Conservation (phyloP, 64 coral and sea anemone species). For the Dendronephthya gigantea region DNA sequence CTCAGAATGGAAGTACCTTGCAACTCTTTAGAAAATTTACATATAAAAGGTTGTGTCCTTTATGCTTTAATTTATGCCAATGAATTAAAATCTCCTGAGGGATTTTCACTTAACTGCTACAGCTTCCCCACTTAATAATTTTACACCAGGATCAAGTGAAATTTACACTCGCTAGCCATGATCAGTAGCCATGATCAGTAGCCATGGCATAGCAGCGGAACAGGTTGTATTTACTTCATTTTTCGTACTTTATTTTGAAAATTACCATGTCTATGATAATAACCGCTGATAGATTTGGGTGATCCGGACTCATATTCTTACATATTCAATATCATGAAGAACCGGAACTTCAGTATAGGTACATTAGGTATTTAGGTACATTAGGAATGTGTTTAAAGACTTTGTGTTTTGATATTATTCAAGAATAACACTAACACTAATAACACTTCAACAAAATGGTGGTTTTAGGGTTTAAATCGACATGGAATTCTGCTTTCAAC, state of each 20-base stretch:
- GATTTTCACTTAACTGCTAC: neutral
- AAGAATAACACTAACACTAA: neutral
- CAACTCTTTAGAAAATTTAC: neutral
- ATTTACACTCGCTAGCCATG: neutral
- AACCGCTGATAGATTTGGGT: neutral
- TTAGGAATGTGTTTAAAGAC: neutral
- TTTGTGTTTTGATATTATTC: neutral
- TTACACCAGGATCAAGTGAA: neutral
- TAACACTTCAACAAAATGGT: neutral
- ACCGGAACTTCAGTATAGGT: neutral
- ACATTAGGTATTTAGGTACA: constrained; percentile 9
- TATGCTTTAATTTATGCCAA: neutral
- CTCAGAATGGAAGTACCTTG: neutral
- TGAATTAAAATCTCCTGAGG: constrained; percentile 8
- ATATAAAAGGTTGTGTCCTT: neutral
- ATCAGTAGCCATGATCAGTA: neutral
- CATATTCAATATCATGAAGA: neutral
- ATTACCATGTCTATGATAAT: neutral
- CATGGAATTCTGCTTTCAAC: neutral
- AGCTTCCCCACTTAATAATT: neutral
- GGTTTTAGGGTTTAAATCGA: neutral
- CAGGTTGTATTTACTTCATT: no score
- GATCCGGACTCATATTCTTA: neutral
- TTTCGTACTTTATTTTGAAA: neutral
- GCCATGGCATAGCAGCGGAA: neutral